These are phyloP conservation scores for Drosophila borborema DNA, from an alignment of 2,888 invertebrate genomes.

Conservation along the genomic window DNA sequence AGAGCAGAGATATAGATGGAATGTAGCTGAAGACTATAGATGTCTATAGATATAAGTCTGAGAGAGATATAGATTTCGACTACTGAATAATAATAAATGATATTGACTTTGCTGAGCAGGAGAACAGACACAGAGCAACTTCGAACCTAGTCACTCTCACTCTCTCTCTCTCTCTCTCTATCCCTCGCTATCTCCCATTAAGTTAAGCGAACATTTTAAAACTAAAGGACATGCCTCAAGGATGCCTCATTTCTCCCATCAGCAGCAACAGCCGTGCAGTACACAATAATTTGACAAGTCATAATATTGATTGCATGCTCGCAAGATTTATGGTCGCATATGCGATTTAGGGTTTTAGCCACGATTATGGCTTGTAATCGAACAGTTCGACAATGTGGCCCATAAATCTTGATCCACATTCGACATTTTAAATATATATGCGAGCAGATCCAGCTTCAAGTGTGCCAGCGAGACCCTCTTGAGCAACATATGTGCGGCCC, in stretches of 20 bases:
- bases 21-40: too few species aligned
- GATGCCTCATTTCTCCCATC: slow-evolving; percentile 16
- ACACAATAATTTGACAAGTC: slow-evolving; percentile 79
- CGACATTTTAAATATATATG: slow-evolving; percentile 10
- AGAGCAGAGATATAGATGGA: too few species aligned
- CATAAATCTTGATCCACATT: slow-evolving; percentile 81
- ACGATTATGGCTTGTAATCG: slow-evolving; percentile 84
- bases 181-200: neutral
- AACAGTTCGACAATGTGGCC: slow-evolving; percentile 84
- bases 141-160: too few species aligned
- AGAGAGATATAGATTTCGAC: too few species aligned
- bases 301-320: slow-evolving; percentile 74
- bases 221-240: slow-evolving; percentile 43
- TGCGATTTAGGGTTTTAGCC: slow-evolving; percentile 67
- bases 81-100: too few species aligned
- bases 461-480: slow-evolving; percentile 30
- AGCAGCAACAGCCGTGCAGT: slow-evolving; percentile 29
- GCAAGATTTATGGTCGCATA: slow-evolving; percentile 73
- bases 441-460: slow-evolving; percentile 56
- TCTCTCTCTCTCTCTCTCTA: too few species aligned
- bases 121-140: neutral
- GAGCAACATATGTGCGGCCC: slow-evolving; percentile 69
- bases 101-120: neutral
- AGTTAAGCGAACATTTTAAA: neutral
- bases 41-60: too few species aligned